Conservation (phyloP, 2,113 vertebrate species). For the Crotophaga sulcirostris region DNA sequence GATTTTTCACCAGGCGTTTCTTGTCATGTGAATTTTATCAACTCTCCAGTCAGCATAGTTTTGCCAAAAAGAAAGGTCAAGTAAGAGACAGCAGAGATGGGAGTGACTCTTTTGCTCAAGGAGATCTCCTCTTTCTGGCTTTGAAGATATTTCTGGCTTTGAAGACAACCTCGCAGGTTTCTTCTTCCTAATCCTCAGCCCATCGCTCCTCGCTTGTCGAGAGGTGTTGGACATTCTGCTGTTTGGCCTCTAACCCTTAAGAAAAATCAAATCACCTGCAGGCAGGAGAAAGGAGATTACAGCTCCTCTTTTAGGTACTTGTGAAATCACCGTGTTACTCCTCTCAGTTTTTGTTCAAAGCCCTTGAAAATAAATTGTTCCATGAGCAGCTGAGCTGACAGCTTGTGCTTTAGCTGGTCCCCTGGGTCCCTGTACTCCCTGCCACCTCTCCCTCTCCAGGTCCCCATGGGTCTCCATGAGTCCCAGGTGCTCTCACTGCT, state of each 20-base stretch:
- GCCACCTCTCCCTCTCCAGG: not conserved
- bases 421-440: not conserved
- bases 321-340: not conserved
- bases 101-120: not conserved
- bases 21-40: not conserved
- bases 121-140: not conserved
- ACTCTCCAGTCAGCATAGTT: not conserved
- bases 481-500: not conserved
- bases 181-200: not conserved
- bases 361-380: not conserved
- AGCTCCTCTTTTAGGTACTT: not conserved
- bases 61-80: not conserved
- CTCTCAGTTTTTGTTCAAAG: not conserved
- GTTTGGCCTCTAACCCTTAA: not conserved
- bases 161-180: not conserved
- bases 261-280: not conserved
- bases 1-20: not conserved
- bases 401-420: not conserved
- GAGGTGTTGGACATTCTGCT: not conserved
- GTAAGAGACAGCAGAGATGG: not conserved
- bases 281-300: not conserved
- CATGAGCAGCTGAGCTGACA: not conserved
- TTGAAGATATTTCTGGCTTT: not conserved
- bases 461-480: not conserved
- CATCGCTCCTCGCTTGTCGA: not conserved